A percentile compares a stretch with the other conserved stretches of the same genome.
These are phyloP conservation scores for Euclidia mi DNA, from an alignment of 2,888 invertebrate species.

Conservation along the genomic window DNA sequence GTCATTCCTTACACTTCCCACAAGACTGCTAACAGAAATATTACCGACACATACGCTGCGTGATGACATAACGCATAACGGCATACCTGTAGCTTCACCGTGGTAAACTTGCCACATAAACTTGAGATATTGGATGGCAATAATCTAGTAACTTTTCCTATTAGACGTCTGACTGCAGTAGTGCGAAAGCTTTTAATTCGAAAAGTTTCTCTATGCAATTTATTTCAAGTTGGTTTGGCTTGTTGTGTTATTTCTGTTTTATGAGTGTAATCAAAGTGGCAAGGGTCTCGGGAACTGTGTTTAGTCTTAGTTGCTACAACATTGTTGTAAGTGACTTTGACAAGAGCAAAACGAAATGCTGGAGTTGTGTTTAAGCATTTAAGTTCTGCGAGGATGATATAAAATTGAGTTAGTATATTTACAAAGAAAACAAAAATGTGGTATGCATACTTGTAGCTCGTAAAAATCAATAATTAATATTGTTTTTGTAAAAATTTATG, in stretches of 20 bases:
- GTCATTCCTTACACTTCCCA: no score
- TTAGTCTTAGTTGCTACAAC: background rate
- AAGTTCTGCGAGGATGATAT: no score
- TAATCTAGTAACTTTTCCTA: slow-evolving; percentile 71
- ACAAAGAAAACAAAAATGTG: no score
- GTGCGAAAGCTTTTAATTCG: slow-evolving; percentile 64
- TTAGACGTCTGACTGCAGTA: slow-evolving; percentile 66
- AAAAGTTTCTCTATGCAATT: slow-evolving; percentile 68
- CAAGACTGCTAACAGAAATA: background rate
- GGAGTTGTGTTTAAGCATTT: no score
- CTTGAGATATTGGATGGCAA: slow-evolving; percentile 64
- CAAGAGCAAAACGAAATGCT: no score
- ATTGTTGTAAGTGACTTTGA: background rate
- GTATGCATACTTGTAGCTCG: no score
- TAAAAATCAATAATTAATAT: no score
- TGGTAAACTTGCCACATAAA: slow-evolving; percentile 35
- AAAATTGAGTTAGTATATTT: no score
- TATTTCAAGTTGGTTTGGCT: slow-evolving; percentile 54
- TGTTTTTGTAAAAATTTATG: no score
- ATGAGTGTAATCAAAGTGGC: slow-evolving; percentile 28
- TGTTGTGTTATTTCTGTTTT: slow-evolving; percentile 52
- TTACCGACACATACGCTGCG: background rate
- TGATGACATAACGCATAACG: slow-evolving; percentile 2
- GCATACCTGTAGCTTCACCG: slow-evolving; percentile 18
- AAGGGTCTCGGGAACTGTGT: background rate